Conservation (phyloP, 2,113 vertebrate species). For the Sarotherodon lohbergeri region DNA sequence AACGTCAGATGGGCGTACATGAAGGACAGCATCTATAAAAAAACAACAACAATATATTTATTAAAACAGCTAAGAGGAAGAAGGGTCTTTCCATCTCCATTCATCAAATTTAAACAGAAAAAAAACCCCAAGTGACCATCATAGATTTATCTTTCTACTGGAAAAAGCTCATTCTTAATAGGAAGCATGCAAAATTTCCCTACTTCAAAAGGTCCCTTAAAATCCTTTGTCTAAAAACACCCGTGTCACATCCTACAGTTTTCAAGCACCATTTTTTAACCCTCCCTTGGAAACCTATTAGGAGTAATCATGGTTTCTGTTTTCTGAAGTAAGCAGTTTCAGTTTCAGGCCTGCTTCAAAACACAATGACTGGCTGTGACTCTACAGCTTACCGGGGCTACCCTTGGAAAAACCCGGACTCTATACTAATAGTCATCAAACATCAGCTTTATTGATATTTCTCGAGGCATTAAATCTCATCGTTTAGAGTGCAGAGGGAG, state of each 20-base stretch:
- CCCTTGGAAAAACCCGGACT: accelerated
- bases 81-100: background rate
- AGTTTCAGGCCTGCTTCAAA: background rate
- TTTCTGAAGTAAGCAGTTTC: background rate
- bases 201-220: background rate
- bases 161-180: background rate
- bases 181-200: background rate
- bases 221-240: background rate
- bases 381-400: background rate
- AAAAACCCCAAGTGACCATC: accelerated
- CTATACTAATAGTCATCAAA: background rate
- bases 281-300: background rate
- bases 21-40: constrained; percentile 90
- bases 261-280: background rate
- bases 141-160: background rate
- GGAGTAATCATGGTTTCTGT: background rate
- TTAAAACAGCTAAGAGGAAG: background rate
- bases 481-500: background rate
- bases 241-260: background rate
- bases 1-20: constrained; percentile 98
- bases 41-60: background rate
- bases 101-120: background rate
- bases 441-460: accelerated
- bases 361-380: background rate
- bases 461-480: background rate